Base-by-base conservation (phyloP, 2,797 vertebrate species). In the Lophotriccus pileatus region DNA sequence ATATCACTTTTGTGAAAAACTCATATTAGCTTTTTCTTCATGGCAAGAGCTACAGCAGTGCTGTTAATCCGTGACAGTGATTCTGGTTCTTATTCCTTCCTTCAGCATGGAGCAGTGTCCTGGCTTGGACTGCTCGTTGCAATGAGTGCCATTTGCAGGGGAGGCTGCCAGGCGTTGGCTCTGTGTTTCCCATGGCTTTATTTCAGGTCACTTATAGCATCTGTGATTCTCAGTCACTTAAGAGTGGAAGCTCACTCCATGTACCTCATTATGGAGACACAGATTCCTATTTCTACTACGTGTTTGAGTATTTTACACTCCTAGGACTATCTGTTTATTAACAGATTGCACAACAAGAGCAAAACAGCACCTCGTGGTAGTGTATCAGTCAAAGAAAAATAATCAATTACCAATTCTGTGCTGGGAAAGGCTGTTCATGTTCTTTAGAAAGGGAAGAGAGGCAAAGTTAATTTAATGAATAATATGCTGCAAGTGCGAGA, bases 391-490 rank as follows among this genome's bases (percentile, higher is more conserved):
- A 78, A 53, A 84, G 53, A 34, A 70, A 79, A 93, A 50, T 5
- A 25, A 90, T 76, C 59, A 56, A 19, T 87, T 84, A 13, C n/a
- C 12, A 73, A 37, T 60, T 91, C 25, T 22, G 34, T 68, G 41
- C 41, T 64, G 47, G 36, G 39, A 82, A 92, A 84, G 34, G 23
- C 41, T 5, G 2, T 62, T 77, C 27, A 7, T 43, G 36, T 41
- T 87, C 36, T 64, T 66, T 67, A 78, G 36, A 87, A 86, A 75
- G 27, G 17, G n/a, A 62, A 64, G 50, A 66, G 72, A 86, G 39
- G 24, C 37, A 39, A 84, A 93, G 52, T 88, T 87, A 79, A 90
- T 90, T 94, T 81, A 74, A 74, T 63, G 72, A 94, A 55, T 78
- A 88, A 59, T 25, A 66, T 2, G 9, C 76, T 86, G 44, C 46